A percentile compares a stretch with the other conserved stretches of the same genome.
Evolutionary conservation across 2,888 invertebrate species (phyloP).

Genomic region (Eledona agricola): DNA sequence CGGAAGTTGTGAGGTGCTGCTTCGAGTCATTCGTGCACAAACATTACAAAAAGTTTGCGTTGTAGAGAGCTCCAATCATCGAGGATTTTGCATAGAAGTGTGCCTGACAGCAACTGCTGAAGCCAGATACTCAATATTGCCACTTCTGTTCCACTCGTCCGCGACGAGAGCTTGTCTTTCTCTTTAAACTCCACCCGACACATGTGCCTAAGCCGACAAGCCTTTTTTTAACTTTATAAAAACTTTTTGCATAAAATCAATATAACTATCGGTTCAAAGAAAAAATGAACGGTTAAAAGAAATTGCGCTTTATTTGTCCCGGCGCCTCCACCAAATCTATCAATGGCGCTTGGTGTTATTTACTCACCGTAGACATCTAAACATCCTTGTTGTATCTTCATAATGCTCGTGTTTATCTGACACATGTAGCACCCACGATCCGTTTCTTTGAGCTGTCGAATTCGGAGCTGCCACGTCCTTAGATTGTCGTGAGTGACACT

Average conservation of each 20-base stretch:
- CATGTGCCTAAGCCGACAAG: constrained; percentile 14
- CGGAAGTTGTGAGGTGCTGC: constrained; percentile 1
- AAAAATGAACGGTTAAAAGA: no score
- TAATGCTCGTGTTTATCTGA: constrained; percentile 87
- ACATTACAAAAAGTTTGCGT: constrained; percentile 14
- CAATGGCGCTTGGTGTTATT: no score
- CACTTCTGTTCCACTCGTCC: not conserved
- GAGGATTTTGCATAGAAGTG: constrained; percentile 16
- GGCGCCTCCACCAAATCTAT: no score
- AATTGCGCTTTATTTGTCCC: no score
- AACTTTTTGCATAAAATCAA: constrained; percentile 23
- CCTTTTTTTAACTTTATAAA: constrained; percentile 15
- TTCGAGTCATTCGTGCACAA: constrained; percentile 3
- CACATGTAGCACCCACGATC: constrained; percentile 93
- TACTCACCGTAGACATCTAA: constrained; percentile 86
- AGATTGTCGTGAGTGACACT: constrained; percentile 83
- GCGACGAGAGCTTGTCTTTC: constrained; percentile 1
- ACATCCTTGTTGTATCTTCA: constrained; percentile 89
- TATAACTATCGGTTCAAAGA: no score
- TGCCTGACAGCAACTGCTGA: constrained; percentile 12
- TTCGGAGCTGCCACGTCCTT: constrained; percentile 86
- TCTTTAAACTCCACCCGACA: constrained; percentile 14
- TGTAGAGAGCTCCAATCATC: constrained; percentile 4
- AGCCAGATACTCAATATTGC: constrained; percentile 14
- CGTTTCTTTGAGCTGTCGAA: constrained; percentile 80